Evolutionary conservation across 2,888 invertebrate species (phyloP).

Genomic region (Drosophila falleni): DNA sequence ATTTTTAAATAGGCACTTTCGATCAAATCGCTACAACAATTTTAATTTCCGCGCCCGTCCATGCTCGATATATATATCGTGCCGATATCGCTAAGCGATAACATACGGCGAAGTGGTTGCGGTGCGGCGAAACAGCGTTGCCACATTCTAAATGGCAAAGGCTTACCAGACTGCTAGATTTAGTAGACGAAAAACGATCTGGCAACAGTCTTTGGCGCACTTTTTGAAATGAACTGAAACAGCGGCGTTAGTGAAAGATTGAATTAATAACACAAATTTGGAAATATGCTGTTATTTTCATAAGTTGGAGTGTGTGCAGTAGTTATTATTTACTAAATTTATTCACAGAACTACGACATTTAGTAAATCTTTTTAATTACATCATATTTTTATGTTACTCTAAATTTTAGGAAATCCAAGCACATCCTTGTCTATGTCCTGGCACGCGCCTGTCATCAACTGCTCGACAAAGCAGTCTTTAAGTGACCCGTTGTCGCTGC

Average conservation of each 20-base stretch:
- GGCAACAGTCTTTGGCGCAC: constrained; percentile 12
- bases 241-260: neutral
- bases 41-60: neutral
- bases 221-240: constrained; percentile 8
- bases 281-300: neutral
- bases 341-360: neutral
- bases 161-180: constrained; percentile 22
- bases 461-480: constrained; percentile 17
- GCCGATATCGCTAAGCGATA: neutral
- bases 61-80: neutral
- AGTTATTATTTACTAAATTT: neutral
- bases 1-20: too few relatives aligned
- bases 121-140: constrained; percentile 11
- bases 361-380: neutral
- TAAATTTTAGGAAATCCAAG: constrained; percentile 13
- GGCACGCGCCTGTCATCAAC: constrained; percentile 63
- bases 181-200: neutral
- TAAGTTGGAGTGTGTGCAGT: neutral
- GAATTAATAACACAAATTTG: neutral
- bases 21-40: constrained; percentile 1
- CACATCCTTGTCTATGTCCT: constrained; percentile 8
- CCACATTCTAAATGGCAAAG: neutral
- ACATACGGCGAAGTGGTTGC: constrained; percentile 1
- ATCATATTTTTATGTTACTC: neutral
- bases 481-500: constrained; percentile 50